These are phyloP conservation scores for Apamea anceps DNA, from an alignment of 2,888 invertebrate genomes.

Conservation along the genomic window DNA sequence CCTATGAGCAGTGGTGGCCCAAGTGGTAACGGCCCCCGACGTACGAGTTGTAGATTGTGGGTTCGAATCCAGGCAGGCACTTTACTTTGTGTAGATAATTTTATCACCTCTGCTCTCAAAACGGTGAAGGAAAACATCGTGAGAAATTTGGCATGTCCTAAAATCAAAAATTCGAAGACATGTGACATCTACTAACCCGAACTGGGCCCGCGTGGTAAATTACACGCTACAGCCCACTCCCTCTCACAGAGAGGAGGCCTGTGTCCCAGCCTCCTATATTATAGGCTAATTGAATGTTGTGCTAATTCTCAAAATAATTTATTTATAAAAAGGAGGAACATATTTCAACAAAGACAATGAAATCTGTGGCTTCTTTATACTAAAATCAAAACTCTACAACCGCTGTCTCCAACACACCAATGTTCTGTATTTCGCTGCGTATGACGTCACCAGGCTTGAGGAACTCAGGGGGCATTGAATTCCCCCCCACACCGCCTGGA, in stretches of 20 bases:
- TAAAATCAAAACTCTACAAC: conserved; percentile 34
- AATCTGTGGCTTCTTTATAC: neutral
- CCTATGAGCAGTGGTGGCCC: neutral
- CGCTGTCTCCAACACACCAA: conserved; percentile 75
- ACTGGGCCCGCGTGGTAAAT: neutral
- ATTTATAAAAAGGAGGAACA: neutral
- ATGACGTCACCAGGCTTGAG: conserved; percentile 95
- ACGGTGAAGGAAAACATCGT: neutral
- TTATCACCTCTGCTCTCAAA: neutral
- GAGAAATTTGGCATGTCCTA: neutral
- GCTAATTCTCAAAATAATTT: too few relatives aligned
- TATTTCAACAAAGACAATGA: neutral
- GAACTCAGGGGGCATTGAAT: conserved; percentile 94
- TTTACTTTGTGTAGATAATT: neutral
- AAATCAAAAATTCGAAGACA: neutral
- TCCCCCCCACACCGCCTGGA: conserved; percentile 93
- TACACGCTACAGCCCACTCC: too few relatives aligned
- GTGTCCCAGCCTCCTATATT: too few relatives aligned
- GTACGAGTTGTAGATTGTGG: neutral
- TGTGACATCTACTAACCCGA: neutral
- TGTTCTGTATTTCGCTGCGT: conserved; percentile 90
- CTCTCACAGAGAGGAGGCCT: too few relatives aligned
- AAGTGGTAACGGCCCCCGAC: neutral
- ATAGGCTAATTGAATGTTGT: too few relatives aligned
- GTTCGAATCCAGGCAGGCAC: neutral